These are phyloP conservation scores for Galago senegalensis DNA, from an alignment of 2,797 vertebrate genomes.

Conservation along the genomic window DNA sequence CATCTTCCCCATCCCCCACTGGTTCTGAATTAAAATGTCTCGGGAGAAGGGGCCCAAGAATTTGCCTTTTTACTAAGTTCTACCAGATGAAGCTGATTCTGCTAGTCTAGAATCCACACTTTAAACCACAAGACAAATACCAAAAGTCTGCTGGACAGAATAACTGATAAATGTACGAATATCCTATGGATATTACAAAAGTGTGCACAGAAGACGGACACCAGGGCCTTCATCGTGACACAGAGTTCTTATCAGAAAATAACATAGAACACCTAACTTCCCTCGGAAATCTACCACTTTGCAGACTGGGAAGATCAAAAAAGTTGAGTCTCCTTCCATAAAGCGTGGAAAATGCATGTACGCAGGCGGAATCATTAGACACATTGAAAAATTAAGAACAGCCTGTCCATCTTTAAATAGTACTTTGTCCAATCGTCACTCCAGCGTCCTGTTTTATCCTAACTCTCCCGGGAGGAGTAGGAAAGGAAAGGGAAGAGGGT, in stretches of 20 bases:
- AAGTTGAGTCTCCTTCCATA: not conserved
- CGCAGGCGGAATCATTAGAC: not conserved
- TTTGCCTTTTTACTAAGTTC: not conserved
- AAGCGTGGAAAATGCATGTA: not conserved
- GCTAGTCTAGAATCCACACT: not conserved
- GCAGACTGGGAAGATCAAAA: not conserved
- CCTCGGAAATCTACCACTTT: not conserved
- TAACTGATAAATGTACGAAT: not conserved
- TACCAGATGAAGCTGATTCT: not conserved
- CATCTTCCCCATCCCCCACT: no score
- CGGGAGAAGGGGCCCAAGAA: not conserved
- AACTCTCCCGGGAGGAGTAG: not conserved
- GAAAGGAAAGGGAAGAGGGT: not conserved
- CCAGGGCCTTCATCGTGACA: not conserved
- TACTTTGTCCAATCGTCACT: not conserved
- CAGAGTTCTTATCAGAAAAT: not conserved
- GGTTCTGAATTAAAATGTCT: not conserved
- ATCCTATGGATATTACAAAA: not conserved
- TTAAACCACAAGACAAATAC: constrained; percentile 42
- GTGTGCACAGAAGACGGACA: not conserved
- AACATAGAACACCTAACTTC: not conserved
- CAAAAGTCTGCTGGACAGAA: not conserved
- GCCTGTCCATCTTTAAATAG: not conserved
- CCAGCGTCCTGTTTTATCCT: not conserved
- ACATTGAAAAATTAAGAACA: not conserved